Evolutionary conservation across 2,888 invertebrate species (phyloP).

Genomic region (Allacma fusca): DNA sequence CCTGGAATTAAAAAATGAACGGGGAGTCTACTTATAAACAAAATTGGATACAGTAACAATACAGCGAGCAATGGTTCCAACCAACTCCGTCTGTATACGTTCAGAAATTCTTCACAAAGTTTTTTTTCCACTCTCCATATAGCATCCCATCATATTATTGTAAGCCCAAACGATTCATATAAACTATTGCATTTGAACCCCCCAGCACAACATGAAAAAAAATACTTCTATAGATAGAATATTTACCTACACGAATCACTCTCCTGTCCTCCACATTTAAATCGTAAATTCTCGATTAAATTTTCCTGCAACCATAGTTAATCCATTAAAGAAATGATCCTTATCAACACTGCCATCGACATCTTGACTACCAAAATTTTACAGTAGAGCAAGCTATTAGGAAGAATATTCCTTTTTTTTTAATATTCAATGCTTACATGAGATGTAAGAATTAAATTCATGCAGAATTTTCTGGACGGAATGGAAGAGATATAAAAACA

Average conservation of each 20-base stretch:
- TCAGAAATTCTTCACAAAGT: not conserved
- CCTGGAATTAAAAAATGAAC: constrained; percentile 35
- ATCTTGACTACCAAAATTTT: not conserved
- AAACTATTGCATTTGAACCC: not conserved
- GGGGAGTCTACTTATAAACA: constrained; percentile 16
- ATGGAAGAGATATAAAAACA: not conserved
- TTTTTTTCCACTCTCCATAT: constrained; percentile 16
- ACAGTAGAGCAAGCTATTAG: not conserved
- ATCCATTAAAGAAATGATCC: constrained; percentile 9
- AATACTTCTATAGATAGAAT: not conserved
- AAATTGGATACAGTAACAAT: constrained; percentile 16
- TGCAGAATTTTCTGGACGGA: constrained; percentile 4
- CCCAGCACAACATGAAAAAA: not conserved
- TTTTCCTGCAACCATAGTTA: constrained; percentile 1
- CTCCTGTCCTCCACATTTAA: not conserved
- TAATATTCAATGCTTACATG: too few relatives aligned
- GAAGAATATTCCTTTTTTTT: too few relatives aligned
- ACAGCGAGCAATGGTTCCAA: constrained; percentile 5
- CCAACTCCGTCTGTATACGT: not conserved
- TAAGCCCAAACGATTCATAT: not conserved
- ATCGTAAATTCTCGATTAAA: not conserved
- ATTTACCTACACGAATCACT: too few relatives aligned
- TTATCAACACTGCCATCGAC: not conserved
- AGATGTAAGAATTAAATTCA: too few relatives aligned
- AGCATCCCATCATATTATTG: not conserved